phyloP scores from a whole-genome alignment of 2,797 vertebrate species.

The Cryptoblepharus egeriae region DNA sequence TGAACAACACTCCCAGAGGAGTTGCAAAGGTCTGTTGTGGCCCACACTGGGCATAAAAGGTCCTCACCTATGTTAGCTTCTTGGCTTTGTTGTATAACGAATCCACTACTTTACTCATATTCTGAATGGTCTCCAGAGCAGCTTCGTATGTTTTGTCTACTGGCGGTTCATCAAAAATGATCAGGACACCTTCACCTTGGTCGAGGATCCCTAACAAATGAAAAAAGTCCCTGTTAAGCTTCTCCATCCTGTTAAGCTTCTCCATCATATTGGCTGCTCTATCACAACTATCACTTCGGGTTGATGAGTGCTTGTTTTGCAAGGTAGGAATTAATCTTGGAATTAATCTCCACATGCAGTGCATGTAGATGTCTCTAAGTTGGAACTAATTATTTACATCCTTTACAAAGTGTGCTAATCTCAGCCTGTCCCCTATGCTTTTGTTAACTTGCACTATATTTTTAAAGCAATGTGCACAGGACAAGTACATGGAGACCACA shows the following conservation, averaged over 20 bases:
- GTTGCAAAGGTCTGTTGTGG: conserved; percentile 14
- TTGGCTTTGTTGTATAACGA: conserved; percentile 99
- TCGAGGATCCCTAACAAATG: conserved; percentile 88
- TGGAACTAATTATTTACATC: background rate
- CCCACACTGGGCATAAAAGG: background rate
- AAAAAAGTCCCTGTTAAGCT: rapidly evolving
- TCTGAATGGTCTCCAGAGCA: conserved; percentile 94
- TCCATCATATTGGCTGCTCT: no score
- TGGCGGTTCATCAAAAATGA: conserved; percentile 92
- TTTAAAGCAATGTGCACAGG: background rate
- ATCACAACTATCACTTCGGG: background rate
- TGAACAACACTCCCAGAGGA: conserved; percentile 16
- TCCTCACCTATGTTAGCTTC: conserved; percentile 94
- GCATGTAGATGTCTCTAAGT: background rate
- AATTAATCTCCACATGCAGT: background rate
- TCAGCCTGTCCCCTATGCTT: no score
- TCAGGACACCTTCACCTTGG: conserved; percentile 95
- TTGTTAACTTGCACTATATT: background rate
- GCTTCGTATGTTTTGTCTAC: conserved; percentile 96
- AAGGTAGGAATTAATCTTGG: background rate
- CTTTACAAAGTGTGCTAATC: no score
- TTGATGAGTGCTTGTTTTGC: background rate
- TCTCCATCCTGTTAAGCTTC: background rate
- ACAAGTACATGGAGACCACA: background rate
- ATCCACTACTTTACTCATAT: conserved; percentile 99